A percentile compares a stretch with the other conserved stretches of the same genome.
phyloP scores from a whole-genome alignment of 2,797 vertebrate genomes.

The Sebastiscus albofasciatus region DNA sequence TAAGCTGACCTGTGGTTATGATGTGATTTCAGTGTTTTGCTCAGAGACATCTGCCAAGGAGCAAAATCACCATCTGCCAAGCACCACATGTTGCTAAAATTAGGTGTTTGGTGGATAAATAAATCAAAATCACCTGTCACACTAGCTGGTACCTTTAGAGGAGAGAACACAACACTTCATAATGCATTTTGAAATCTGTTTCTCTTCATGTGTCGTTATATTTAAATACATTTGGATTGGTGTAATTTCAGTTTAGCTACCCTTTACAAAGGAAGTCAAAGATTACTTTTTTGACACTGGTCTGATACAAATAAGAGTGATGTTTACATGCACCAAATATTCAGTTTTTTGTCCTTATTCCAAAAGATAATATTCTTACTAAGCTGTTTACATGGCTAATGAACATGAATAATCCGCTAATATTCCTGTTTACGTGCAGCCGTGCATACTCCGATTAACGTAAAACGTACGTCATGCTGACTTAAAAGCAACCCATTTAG shows the following conservation, averaged over 20 bases:
- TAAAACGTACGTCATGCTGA: no score
- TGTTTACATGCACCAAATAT: no score
- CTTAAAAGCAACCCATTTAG: no score
- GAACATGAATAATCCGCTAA: no score
- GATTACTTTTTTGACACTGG: not conserved
- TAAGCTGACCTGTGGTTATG: not conserved
- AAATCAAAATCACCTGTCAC: not conserved
- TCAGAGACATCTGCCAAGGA: slow-evolving; percentile 3
- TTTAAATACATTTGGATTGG: not conserved
- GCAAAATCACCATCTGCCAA: slow-evolving; percentile 31
- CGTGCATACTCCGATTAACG: no score
- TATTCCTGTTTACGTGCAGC: no score
- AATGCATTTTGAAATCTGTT: not conserved
- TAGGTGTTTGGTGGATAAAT: not conserved
- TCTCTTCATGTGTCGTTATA: not conserved
- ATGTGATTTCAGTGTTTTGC: not conserved
- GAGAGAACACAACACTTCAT: not conserved
- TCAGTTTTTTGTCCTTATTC: no score
- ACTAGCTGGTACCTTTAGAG: not conserved
- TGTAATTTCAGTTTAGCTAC: not conserved
- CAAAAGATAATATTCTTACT: no score
- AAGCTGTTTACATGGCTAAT: no score
- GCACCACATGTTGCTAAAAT: not conserved
- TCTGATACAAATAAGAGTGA: not conserved
- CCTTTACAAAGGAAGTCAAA: not conserved